phyloP scores from a whole-genome alignment of 1,140 invertebrate species.

The Drosophila aff. region DNA sequence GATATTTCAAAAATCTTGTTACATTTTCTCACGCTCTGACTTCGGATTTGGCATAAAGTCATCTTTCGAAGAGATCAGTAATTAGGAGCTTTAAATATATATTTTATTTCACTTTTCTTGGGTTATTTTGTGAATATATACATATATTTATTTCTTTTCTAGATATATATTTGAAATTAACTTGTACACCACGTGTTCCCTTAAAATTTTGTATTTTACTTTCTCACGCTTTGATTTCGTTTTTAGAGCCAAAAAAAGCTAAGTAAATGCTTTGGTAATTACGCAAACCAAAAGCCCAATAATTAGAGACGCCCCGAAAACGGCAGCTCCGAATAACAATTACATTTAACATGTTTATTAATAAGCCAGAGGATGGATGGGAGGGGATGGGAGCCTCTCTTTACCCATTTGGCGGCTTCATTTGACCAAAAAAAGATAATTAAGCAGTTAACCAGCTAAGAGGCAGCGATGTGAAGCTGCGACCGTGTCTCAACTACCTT shows the following conservation, averaged over 20 bases:
- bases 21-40: conserved; percentile 48
- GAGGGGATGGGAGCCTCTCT: not conserved
- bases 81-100: not conserved
- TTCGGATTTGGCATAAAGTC: conserved; percentile 11
- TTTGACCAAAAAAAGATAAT: conserved; percentile 52
- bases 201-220: not conserved
- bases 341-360: conserved; percentile 66
- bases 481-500: conserved; percentile 33
- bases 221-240: conserved; percentile 26
- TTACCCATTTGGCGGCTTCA: conserved; percentile 41
- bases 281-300: conserved; percentile 20
- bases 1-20: conserved; percentile 11
- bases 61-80: not conserved
- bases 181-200: too few relatives aligned
- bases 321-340: conserved; percentile 54
- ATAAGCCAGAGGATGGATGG: conserved; percentile 36
- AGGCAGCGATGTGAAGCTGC: conserved; percentile 29
- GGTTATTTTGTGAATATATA: not conserved
- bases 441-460: conserved; percentile 52
- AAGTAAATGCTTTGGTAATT: conserved; percentile 28
- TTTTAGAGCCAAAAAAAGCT: conserved; percentile 5
- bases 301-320: conserved; percentile 32
- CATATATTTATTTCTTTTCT: not conserved
- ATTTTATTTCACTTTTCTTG: not conserved
- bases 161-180: too few relatives aligned